A percentile compares a stretch with the other conserved stretches of the same genome.
These are phyloP conservation scores for Periparus ater DNA, from an alignment of 2,797 vertebrate species.

Conservation along the genomic window DNA sequence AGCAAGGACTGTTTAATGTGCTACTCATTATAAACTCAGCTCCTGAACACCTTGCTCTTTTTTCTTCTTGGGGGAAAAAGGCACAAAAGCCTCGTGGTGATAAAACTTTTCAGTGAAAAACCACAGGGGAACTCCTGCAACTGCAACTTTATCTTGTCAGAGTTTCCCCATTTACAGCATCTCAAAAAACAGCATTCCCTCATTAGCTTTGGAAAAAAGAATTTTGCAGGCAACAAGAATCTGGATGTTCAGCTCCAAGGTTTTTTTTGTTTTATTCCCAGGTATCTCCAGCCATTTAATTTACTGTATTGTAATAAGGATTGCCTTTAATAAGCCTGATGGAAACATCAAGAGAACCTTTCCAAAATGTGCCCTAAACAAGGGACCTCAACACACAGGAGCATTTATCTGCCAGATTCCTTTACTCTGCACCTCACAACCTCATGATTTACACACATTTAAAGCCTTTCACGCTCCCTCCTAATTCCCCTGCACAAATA, in stretches of 20 bases:
- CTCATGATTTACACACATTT: neutral
- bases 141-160: neutral
- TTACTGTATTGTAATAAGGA: neutral
- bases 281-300: neutral
- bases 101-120: neutral
- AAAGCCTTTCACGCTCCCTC: neutral
- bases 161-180: neutral
- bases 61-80: neutral
- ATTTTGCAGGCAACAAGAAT: neutral
- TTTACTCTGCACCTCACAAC: neutral
- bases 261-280: neutral
- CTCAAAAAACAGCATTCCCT: neutral
- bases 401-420: neutral
- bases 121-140: neutral
- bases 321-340: accelerated
- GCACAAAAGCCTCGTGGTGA: neutral
- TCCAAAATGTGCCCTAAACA: neutral
- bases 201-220: neutral
- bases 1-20: neutral
- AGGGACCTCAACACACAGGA: neutral
- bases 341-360: neutral
- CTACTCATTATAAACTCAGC: neutral
- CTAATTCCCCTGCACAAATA: neutral
- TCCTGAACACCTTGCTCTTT: neutral
- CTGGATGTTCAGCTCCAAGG: neutral